Percentiles rank a stretch among this genome's conserved stretches.
Conservation (phyloP, 2,113 vertebrate species). For the Calypte anna region DNA sequence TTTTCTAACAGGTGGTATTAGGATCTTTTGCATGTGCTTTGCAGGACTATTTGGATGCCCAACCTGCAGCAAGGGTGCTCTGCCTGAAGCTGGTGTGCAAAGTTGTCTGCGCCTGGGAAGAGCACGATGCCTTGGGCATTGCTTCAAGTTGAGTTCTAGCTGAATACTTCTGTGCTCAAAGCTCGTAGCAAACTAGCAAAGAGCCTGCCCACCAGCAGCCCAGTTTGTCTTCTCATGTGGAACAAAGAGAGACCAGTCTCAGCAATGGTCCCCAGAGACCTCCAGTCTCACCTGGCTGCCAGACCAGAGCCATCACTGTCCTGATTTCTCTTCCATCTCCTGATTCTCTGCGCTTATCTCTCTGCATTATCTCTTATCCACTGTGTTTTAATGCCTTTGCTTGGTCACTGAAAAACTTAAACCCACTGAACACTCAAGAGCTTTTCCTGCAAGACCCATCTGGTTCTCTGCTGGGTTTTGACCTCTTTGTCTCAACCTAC, state of each 20-base stretch:
- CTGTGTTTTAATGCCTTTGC: background rate
- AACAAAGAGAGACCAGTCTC: background rate
- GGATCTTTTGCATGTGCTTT: background rate
- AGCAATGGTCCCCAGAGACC: background rate
- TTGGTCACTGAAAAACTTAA: background rate
- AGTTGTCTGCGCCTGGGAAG: background rate
- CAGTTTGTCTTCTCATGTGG: fast-evolving
- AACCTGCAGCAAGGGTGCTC: background rate
- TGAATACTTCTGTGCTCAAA: background rate
- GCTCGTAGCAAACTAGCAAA: fast-evolving
- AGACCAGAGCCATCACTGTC: background rate
- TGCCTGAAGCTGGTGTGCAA: background rate
- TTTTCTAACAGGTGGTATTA: background rate
- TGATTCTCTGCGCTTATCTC: background rate
- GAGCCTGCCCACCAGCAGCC: background rate
- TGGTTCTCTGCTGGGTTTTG: background rate
- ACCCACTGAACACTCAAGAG: background rate
- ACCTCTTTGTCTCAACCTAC: background rate
- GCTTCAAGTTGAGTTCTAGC: background rate
- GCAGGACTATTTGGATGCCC: background rate
- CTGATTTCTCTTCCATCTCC: background rate
- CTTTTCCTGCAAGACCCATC: background rate
- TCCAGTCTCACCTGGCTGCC: background rate
- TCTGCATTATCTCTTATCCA: background rate
- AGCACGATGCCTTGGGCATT: fast-evolving